These are phyloP conservation scores for Heliornis fulica DNA, from an alignment of 2,113 vertebrate genomes.

Conservation along the genomic window DNA sequence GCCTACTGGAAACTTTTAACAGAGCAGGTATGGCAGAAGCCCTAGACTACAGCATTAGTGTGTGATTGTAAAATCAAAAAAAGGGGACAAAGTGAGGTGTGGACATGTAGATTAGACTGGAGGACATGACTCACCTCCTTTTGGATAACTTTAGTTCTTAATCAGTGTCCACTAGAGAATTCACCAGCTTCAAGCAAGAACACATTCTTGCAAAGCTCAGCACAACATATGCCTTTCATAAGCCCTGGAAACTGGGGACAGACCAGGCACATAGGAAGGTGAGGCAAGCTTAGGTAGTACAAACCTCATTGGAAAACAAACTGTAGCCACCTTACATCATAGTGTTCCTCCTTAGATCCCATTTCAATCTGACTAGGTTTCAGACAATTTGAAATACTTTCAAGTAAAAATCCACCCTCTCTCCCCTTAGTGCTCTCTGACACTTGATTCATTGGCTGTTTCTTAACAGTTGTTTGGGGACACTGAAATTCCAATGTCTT, in stretches of 20 bases:
- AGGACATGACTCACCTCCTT: neutral
- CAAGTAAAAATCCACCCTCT: neutral
- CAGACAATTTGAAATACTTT: neutral
- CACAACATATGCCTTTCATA: neutral
- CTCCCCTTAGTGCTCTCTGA: neutral
- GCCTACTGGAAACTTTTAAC: neutral
- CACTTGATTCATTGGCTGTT: neutral
- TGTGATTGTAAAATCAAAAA: neutral
- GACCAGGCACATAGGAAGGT: accelerated
- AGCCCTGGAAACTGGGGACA: neutral
- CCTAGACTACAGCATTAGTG: neutral
- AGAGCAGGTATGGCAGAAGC: neutral
- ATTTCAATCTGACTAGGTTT: neutral
- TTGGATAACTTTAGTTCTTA: neutral
- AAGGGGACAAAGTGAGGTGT: neutral
- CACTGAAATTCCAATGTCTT: neutral
- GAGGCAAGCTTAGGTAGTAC: neutral
- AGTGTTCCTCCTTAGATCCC: neutral
- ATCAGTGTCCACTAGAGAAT: neutral
- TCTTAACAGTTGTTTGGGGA: neutral
- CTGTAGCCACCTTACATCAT: neutral
- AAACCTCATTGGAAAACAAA: neutral
- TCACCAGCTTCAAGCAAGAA: neutral
- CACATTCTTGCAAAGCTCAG: neutral
- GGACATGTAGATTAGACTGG: neutral